phyloP scores from a whole-genome alignment of 2,888 invertebrate species.

The Laspeyria flexula region DNA sequence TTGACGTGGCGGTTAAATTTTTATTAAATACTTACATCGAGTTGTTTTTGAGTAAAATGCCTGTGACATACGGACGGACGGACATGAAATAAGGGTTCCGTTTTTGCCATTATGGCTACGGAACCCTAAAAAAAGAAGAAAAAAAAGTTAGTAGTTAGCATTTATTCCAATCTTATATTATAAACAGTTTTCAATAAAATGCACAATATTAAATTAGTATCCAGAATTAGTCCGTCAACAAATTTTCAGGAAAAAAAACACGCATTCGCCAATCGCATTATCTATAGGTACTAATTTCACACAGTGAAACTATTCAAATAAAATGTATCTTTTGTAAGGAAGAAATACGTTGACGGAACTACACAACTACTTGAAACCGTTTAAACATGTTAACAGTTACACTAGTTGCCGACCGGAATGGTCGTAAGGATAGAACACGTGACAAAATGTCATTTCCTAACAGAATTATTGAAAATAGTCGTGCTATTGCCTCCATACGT shows the following conservation, averaged over 20 bases:
- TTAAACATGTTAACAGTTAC: not conserved
- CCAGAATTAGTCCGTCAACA: slow-evolving; percentile 9
- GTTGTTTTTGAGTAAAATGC: no score
- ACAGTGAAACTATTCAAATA: slow-evolving; percentile 27
- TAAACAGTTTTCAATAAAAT: slow-evolving; percentile 37
- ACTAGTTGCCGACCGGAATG: no score
- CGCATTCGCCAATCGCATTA: slow-evolving; percentile 1
- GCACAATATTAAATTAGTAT: slow-evolving; percentile 26
- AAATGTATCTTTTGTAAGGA: not conserved
- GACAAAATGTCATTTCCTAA: no score
- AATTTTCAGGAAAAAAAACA: slow-evolving; percentile 6
- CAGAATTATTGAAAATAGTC: no score
- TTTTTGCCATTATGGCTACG: no score
- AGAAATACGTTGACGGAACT: slow-evolving; percentile 10
- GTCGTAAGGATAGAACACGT: no score
- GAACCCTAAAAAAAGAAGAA: no score
- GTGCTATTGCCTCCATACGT: no score
- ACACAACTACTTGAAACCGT: not conserved
- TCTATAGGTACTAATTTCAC: slow-evolving; percentile 22
- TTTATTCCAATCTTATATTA: slow-evolving; percentile 40
- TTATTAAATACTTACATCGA: no score
- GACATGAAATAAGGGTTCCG: no score
- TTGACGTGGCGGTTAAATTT: no score
- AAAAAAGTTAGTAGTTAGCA: slow-evolving; percentile 10
- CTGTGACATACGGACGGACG: no score